Base-by-base conservation (phyloP, 2,888 invertebrate species). In the Synanthedon andrenaeformis region DNA sequence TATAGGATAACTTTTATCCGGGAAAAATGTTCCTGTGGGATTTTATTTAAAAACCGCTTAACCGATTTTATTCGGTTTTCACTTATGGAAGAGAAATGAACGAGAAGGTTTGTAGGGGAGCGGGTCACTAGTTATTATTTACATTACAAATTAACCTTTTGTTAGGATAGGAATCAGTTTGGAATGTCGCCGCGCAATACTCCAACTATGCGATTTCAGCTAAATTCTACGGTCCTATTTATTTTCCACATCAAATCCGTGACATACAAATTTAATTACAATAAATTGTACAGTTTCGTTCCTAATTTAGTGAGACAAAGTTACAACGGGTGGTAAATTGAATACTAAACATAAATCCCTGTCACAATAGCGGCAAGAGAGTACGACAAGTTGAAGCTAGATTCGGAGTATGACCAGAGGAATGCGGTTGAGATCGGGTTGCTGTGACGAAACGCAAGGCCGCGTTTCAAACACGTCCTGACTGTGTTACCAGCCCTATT, bases 401-500 rank as follows among this genome's bases (percentile, higher is more conserved):
- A 63, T 57, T 62, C 62, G 61, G 68, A 66, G 52, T 67, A 49
- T 23, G 23, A 49, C 17, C 49, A 23, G 12, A 19, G 49, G 49
- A 49, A 49, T 49, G 49, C 49, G 49, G 49, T 49, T 23, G 17
- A 49, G 45, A 45, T n/a, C n/a, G 60, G 58, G 60, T 58, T 56
- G 57, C 54, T 55, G 62, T 70, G 65, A 73, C 75, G 75, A 74
- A 75, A 75, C 63, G 65, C 55, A 63, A 70, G 70, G 71, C 69
- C 74, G 56, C 49, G 49, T 19, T 49, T 55, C 35, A 52, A 53
- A 51, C 51, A 51, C 53, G 55, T 55, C 56, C 56, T 56, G 53
- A 42, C 49, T 49, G 17, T 49, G 49, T 45, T 45, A 45, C 45
- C 45, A 45, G 45, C 6, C 45, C 45, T 45, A 45, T 45, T 45